Conservation (phyloP, 2,888 invertebrate species). For the Scaeva pyrastri region DNA sequence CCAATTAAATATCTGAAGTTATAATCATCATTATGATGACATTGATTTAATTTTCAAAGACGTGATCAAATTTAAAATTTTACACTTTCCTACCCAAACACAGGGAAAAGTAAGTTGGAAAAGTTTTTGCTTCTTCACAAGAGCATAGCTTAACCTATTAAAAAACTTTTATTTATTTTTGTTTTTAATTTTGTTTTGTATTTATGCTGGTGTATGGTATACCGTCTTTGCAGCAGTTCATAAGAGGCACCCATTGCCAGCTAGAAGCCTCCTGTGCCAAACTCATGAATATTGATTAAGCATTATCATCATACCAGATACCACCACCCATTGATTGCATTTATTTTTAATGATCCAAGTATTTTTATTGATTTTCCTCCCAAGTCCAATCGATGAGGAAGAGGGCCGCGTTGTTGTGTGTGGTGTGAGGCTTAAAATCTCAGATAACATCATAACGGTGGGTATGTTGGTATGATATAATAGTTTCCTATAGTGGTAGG, state of each 20-base stretch:
- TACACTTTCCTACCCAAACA: background rate
- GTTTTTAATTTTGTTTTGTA: background rate
- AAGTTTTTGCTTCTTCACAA: background rate
- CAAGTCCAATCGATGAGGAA: background rate
- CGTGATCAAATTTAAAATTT: slow-evolving; percentile 51
- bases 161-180: slow-evolving; percentile 2
- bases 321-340: slow-evolving; percentile 33
- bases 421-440: slow-evolving; percentile 13
- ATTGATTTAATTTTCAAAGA: slow-evolving; percentile 46
- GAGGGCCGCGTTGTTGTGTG: background rate
- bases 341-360: slow-evolving; percentile 40
- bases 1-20: slow-evolving; percentile 17
- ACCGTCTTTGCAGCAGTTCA: background rate
- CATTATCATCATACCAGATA: slow-evolving; percentile 5
- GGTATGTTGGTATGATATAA: background rate
- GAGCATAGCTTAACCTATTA: slow-evolving; percentile 28
- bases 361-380: slow-evolving; percentile 35
- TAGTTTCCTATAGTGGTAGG: background rate
- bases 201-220: background rate
- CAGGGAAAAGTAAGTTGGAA: background rate
- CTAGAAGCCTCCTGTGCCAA: background rate
- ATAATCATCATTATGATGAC: slow-evolving; percentile 37
- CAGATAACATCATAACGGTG: slow-evolving; percentile 1
- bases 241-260: background rate
- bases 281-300: slow-evolving; percentile 33